These are phyloP conservation scores for Drosophila sordidula DNA, from an alignment of 2,888 invertebrate species.

Conservation along the genomic window DNA sequence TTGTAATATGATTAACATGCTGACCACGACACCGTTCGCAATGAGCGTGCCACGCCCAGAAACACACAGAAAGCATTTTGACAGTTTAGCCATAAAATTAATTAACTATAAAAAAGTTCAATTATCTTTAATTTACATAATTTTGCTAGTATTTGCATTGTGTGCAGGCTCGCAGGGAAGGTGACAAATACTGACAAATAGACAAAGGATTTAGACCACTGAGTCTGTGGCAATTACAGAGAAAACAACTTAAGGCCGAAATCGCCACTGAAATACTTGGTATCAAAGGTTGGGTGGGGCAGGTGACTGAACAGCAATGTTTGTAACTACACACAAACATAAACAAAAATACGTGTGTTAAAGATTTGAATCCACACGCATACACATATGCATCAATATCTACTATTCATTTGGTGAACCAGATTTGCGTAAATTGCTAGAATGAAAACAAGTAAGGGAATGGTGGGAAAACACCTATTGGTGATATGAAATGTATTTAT, in stretches of 20 bases:
- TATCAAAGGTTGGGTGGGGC: not conserved
- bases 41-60: constrained; percentile 22
- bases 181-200: not conserved
- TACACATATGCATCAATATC: no score
- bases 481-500: no score
- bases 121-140: constrained; percentile 72
- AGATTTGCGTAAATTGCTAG: no score
- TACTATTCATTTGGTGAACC: no score
- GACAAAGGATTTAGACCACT: not conserved
- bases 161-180: not conserved
- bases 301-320: not conserved
- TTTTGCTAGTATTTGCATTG: constrained; percentile 59
- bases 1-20: constrained; percentile 77
- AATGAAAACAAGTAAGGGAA: no score
- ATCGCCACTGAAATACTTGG: not conserved
- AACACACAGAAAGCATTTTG: constrained; percentile 28
- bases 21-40: constrained; percentile 40
- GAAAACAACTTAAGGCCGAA: constrained; percentile 1
- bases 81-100: constrained; percentile 64
- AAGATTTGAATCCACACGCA: no score
- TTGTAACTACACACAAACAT: constrained; percentile 1
- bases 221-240: not conserved
- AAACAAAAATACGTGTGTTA: constrained; percentile 5
- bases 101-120: constrained; percentile 58
- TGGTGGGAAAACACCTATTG: no score